Conservation (phyloP, 2,113 vertebrate genomes). For the Bambusicola thoracicus region DNA sequence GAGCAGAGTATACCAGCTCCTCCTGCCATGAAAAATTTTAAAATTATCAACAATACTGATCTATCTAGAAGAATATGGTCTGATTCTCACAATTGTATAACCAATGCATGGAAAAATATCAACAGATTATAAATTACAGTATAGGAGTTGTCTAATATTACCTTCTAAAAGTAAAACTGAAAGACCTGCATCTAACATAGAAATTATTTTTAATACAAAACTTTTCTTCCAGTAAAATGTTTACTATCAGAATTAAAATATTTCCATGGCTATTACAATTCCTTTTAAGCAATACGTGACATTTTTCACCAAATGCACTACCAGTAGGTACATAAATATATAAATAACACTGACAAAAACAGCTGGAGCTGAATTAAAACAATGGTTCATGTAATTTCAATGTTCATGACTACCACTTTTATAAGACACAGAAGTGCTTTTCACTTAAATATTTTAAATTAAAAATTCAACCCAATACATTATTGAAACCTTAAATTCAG, state of each 20-base stretch:
- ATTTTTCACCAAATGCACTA: not conserved
- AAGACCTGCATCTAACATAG: not conserved
- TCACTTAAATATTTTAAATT: not conserved
- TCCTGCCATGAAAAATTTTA: not conserved
- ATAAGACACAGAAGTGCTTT: slow-evolving; percentile 22
- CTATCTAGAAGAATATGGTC: not conserved
- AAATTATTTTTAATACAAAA: not conserved
- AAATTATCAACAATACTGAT: not conserved
- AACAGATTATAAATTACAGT: not conserved
- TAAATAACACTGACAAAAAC: not conserved
- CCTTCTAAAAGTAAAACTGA: not conserved
- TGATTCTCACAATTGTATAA: not conserved
- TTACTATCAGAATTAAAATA: not conserved
- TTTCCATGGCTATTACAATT: not conserved
- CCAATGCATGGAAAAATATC: not conserved
- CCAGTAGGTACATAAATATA: not conserved
- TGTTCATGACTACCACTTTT: slow-evolving; percentile 3
- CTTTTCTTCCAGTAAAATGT: not conserved
- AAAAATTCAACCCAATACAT: slow-evolving; percentile 21
- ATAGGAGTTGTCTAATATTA: not conserved
- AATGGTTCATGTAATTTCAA: not conserved
- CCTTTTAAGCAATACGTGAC: not conserved
- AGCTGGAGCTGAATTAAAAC: not conserved
- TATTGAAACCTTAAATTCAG: slow-evolving; percentile 33
- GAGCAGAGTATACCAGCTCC: not conserved